Conservation (phyloP, 2,888 invertebrate genomes). For the Coelopa pilipes region DNA sequence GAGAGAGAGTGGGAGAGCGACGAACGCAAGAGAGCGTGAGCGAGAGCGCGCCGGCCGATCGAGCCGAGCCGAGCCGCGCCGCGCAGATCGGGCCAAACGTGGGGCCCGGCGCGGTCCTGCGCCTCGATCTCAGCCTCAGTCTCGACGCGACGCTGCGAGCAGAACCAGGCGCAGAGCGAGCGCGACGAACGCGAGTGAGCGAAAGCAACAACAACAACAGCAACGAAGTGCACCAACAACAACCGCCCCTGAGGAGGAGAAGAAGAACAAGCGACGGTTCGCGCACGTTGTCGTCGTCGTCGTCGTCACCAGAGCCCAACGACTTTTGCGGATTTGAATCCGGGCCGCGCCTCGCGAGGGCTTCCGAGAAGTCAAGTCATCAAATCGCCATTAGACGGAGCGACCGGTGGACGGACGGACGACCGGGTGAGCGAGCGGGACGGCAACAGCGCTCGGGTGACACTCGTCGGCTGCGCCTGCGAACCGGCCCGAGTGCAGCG, state of each 20-base stretch:
- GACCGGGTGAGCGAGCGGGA: neutral
- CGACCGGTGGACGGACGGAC: neutral
- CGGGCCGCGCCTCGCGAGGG: conserved; percentile 1
- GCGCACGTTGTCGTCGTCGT: neutral
- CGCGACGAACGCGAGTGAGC: neutral
- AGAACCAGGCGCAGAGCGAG: conserved; percentile 26
- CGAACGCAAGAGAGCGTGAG: neutral
- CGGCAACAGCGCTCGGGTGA: neutral
- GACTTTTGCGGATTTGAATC: conserved; percentile 35
- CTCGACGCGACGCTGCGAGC: conserved; percentile 31
- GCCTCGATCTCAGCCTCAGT: conserved; percentile 39
- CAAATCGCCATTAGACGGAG: conserved; percentile 17
- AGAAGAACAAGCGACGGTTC: neutral
- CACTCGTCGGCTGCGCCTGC: neutral
- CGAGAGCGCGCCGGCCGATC: neutral
- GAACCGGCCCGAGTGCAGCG: neutral
- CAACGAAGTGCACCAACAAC: neutral
- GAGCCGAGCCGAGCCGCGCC: neutral
- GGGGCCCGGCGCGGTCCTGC: conserved; percentile 19
- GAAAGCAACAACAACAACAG: neutral
- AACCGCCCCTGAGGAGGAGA: neutral
- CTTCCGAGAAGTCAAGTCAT: conserved; percentile 32
- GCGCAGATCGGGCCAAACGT: conserved; percentile 32
- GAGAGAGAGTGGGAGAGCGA: neutral
- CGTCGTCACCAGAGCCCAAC: conserved; percentile 10